Evolutionary conservation across 2,888 invertebrate species (phyloP).

Genomic region (Orthosia cruda): DNA sequence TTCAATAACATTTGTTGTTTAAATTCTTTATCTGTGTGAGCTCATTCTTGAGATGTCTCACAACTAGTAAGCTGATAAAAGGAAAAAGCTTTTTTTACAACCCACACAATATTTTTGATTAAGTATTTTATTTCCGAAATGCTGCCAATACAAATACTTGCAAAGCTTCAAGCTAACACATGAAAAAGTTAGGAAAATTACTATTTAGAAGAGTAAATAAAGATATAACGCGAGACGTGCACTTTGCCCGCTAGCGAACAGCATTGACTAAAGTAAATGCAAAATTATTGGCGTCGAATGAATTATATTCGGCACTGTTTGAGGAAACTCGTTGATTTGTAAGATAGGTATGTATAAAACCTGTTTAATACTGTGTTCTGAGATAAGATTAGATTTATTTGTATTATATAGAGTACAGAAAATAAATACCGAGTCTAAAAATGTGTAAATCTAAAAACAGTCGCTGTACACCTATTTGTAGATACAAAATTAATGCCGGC

Average conservation of each 20-base stretch:
- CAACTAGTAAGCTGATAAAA: not conserved
- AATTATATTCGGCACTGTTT: not conserved
- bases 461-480: too few relatives aligned
- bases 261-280: not conserved
- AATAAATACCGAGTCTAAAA: not conserved
- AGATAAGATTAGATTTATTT: slow-evolving; percentile 8
- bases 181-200: not conserved
- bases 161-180: not conserved
- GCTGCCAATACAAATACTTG: not conserved
- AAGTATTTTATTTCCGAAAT: not conserved
- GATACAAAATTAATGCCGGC: too few relatives aligned
- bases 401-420: not conserved
- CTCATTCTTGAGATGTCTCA: not conserved
- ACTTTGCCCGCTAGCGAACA: not conserved
- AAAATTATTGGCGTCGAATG: too few relatives aligned
- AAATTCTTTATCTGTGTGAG: not conserved
- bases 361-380: not conserved
- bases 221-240: not conserved
- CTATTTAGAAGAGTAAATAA: not conserved
- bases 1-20: not conserved
- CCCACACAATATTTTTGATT: not conserved
- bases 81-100: not conserved
- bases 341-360: not conserved
- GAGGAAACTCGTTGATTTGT: not conserved
- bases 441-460: too few relatives aligned